Evolutionary conservation across 2,888 invertebrate genomes (phyloP).

Genomic region (Cylloceria caligata): DNA sequence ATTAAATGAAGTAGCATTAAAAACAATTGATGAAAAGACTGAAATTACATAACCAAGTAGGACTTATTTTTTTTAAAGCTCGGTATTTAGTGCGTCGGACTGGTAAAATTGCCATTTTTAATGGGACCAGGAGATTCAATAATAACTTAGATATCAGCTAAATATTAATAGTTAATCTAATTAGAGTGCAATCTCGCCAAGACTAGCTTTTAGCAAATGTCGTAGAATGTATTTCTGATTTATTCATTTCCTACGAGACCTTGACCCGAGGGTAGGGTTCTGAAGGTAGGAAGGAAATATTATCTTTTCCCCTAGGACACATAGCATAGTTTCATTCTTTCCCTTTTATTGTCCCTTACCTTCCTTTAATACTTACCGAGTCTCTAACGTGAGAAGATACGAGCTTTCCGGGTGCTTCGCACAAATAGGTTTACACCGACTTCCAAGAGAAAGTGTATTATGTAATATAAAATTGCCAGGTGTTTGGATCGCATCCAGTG

Average conservation of each 20-base stretch:
- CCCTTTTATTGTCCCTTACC: slow-evolving; percentile 6
- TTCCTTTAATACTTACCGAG: slow-evolving; percentile 12
- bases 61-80: not conserved
- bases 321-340: slow-evolving; percentile 15
- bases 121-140: not conserved
- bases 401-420: slow-evolving; percentile 20
- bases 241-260: slow-evolving; percentile 10
- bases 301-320: slow-evolving; percentile 9
- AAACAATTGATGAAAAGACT: not conserved
- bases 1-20: not conserved
- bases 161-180: not conserved
- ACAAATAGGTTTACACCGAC: slow-evolving; percentile 21
- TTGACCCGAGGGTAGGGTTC: no score
- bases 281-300: no score
- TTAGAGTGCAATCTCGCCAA: not conserved
- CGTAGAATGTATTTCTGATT: slow-evolving; percentile 1
- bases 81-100: not conserved
- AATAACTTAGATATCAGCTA: not conserved
- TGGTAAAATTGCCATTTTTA: not conserved
- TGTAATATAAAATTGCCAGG: slow-evolving; percentile 58
- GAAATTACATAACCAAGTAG: not conserved
- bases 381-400: slow-evolving; percentile 15
- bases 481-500: slow-evolving; percentile 58
- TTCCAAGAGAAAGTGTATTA: slow-evolving; percentile 38
- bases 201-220: not conserved